Evolutionary conservation across 2,888 invertebrate genomes (phyloP).

Genomic region (Xylota segnis): DNA sequence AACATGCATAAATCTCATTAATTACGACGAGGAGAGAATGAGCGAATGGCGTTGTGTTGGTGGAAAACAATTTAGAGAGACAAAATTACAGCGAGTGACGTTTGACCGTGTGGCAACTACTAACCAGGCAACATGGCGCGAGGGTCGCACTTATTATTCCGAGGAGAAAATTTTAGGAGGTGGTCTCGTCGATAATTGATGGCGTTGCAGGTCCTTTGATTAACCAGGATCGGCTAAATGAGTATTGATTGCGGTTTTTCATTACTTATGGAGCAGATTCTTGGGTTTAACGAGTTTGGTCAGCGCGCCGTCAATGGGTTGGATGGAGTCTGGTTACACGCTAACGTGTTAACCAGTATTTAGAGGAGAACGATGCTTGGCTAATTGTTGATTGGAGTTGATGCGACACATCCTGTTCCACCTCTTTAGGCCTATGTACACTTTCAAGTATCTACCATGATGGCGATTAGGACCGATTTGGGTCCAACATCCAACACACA

Average conservation of each 20-base stretch:
- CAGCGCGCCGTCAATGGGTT: neutral
- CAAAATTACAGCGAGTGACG: conserved; percentile 24
- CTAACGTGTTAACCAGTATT: neutral
- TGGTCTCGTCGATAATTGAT: conserved; percentile 29
- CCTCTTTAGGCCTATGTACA: neutral
- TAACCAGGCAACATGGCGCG: neutral
- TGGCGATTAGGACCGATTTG: too few relatives aligned
- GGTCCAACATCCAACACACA: too few relatives aligned
- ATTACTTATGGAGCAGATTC: neutral
- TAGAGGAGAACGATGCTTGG: neutral
- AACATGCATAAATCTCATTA: conserved; percentile 62
- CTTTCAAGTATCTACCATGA: too few relatives aligned
- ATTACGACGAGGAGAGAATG: conserved; percentile 30
- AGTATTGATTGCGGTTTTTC: conserved; percentile 40
- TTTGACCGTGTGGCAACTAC: neutral
- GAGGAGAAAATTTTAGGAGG: conserved; percentile 10
- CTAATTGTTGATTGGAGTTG: neutral
- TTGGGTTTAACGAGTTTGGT: neutral
- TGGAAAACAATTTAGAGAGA: conserved; percentile 27
- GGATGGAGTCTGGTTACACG: neutral
- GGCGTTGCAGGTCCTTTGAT: neutral
- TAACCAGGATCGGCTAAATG: conserved; percentile 19
- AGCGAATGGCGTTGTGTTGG: neutral
- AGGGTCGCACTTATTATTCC: conserved; percentile 9
- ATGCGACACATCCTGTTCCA: conserved; percentile 4